These are phyloP conservation scores for Diplodus puntazzo DNA, from an alignment of 2,797 vertebrate species.

Conservation along the genomic window DNA sequence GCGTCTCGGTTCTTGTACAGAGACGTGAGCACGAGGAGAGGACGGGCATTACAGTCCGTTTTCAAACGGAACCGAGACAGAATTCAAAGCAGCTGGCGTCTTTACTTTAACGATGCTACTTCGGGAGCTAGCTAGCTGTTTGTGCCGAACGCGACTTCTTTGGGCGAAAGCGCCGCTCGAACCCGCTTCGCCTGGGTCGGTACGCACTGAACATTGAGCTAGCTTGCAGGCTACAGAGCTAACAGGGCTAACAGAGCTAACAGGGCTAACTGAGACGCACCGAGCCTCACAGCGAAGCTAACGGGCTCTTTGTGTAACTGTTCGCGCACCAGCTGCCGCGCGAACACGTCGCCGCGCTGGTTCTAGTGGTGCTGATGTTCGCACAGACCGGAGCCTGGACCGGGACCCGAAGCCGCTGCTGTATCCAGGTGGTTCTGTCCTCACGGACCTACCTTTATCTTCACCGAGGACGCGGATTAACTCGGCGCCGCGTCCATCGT, in stretches of 20 bases:
- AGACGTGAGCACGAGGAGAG: background rate
- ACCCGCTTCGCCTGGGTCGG: background rate
- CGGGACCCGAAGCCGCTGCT: conserved; percentile 15
- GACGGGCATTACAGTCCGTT: accelerated
- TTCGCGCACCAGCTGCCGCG: conserved; percentile 5
- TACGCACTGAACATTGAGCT: background rate
- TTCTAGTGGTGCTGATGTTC: background rate
- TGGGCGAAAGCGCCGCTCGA: conserved; percentile 1
- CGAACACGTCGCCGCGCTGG: background rate
- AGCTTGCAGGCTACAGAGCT: background rate
- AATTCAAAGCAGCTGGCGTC: accelerated
- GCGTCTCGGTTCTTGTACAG: background rate
- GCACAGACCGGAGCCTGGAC: background rate
- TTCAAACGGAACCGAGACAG: background rate
- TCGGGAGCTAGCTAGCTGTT: background rate
- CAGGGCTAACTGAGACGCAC: too few species aligned
- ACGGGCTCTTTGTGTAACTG: background rate
- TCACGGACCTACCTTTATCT: conserved; percentile 13
- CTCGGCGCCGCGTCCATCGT: conserved; percentile 44
- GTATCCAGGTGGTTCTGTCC: background rate
- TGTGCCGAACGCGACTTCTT: background rate
- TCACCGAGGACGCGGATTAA: conserved; percentile 32
- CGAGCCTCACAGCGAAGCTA: background rate
- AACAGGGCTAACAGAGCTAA: too few species aligned
- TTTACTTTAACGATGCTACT: background rate